phyloP scores from a whole-genome alignment of 2,113 vertebrate genomes.

The Salminus brasiliensis region DNA sequence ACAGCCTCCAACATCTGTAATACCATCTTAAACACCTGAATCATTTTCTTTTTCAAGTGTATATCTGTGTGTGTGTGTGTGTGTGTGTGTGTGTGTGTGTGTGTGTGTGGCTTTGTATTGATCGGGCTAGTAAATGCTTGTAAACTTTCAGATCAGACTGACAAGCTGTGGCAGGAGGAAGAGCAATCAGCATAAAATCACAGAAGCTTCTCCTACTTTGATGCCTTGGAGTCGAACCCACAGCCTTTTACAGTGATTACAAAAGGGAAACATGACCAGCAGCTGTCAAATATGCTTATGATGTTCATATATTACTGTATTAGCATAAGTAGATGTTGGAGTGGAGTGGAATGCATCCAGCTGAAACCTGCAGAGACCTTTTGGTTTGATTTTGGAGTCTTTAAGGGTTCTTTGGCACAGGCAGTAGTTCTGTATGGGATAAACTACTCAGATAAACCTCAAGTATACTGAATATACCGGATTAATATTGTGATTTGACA shows the following conservation, averaged over 20 bases:
- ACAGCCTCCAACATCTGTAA: conserved; percentile 57
- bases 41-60: conserved; percentile 43
- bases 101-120: conserved; percentile 40
- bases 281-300: conserved; percentile 61
- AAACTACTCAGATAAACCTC: too few relatives aligned
- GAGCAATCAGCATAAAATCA: conserved; percentile 67
- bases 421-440: too few relatives aligned
- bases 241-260: conserved; percentile 74
- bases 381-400: too few relatives aligned
- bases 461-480: too few relatives aligned
- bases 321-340: conserved; percentile 38
- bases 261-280: conserved; percentile 65
- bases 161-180: conserved; percentile 61
- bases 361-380: conserved; percentile 9
- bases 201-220: conserved; percentile 63
- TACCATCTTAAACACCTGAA: conserved; percentile 54
- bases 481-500: too few relatives aligned
- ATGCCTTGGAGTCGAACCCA: conserved; percentile 60
- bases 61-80: conserved; percentile 16
- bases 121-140: conserved; percentile 55
- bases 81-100: conserved; percentile 7
- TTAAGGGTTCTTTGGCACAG: too few relatives aligned
- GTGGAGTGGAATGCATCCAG: conserved; percentile 3
- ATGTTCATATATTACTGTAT: conserved; percentile 45
- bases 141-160: conserved; percentile 59